Conservation (phyloP, 1,140 invertebrate species). For the Centruroides vittatus region DNA sequence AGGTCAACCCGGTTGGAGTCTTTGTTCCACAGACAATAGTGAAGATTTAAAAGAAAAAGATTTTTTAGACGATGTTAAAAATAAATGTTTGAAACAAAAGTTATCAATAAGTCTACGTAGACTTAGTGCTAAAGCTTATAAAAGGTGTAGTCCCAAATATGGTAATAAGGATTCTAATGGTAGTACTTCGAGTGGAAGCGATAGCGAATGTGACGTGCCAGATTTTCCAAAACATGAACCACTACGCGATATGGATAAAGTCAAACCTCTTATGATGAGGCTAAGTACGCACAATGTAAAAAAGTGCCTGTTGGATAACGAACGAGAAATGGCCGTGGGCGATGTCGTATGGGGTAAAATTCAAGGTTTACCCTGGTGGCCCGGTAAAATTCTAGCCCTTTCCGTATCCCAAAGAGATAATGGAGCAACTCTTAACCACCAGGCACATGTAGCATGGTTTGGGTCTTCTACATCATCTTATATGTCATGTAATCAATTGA, state of each 20-base stretch:
- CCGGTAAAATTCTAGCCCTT: conserved; percentile 44
- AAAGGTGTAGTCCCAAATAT: neutral
- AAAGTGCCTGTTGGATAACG: neutral
- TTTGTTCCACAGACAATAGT: neutral
- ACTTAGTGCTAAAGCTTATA: neutral
- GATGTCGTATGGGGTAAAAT: conserved; percentile 79
- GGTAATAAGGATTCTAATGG: neutral
- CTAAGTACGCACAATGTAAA: neutral
- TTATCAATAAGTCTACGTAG: neutral
- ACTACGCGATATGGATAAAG: neutral
- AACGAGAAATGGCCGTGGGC: conserved; percentile 34
- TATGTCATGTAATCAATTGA: conserved; percentile 64
- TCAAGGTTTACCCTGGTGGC: conserved; percentile 81
- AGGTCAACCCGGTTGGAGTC: neutral
- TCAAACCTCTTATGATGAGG: neutral
- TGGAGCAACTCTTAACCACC: neutral
- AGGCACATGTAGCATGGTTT: conserved; percentile 61
- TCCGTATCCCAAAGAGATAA: neutral
- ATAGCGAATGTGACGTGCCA: neutral
- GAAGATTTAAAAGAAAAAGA: neutral
- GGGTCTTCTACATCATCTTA: conserved; percentile 64
- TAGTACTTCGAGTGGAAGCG: neutral
- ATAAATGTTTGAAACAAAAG: neutral
- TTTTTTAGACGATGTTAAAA: neutral
- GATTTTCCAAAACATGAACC: neutral